Evolutionary conservation across 2,113 vertebrate species (phyloP), one percentile per base, ranked within the genome.

Genomic region (Lophotis ruficrista): DNA sequence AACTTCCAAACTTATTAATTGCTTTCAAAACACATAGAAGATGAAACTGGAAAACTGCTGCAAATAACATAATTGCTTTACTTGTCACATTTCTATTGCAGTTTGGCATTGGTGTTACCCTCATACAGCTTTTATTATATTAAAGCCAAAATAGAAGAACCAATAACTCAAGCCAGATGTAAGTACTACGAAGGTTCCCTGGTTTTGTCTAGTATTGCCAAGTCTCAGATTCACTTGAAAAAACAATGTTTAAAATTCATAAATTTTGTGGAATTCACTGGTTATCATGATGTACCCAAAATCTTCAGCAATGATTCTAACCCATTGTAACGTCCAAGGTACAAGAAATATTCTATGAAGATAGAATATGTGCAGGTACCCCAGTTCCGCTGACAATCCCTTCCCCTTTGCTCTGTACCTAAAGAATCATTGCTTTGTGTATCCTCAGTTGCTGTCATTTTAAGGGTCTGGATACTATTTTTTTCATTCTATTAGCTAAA

Each of bases 41-140:
- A 31, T 84, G 84, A 89, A 68, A 37, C 18, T 61, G 48, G 38
- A 38, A 81, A 77, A 73, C 24, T 56, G 24, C 58, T 87, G 13
- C 22, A 89, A 90, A 93, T 82, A 91, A 84, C n/a, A 28, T 53
- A 73, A 77, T 96, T 95, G 60, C 92, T 98, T 97, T 96, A 87
- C 88, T 96, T 94, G 8, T 97, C 82, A 97, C 61, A 70, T 98
- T 97, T 98, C 95, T 98, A 43, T 98, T 98, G 78, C 98, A 99
- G 99, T 98, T 98, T 99, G 98, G 99, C 99, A 80, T 97, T 99
- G 96, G 99, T 98, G 92, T 98, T 99, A 96, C 99, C 99, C 71
- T 99, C 99, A 95, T 99, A 99, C 98, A 99, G 99, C 95, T 99
- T 99, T 98, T 99, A 99, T 98, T 99, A 99, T 98, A 99, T 99